These are phyloP conservation scores for Linurgus olivaceus DNA, from an alignment of 2,797 vertebrate species.

Conservation along the genomic window DNA sequence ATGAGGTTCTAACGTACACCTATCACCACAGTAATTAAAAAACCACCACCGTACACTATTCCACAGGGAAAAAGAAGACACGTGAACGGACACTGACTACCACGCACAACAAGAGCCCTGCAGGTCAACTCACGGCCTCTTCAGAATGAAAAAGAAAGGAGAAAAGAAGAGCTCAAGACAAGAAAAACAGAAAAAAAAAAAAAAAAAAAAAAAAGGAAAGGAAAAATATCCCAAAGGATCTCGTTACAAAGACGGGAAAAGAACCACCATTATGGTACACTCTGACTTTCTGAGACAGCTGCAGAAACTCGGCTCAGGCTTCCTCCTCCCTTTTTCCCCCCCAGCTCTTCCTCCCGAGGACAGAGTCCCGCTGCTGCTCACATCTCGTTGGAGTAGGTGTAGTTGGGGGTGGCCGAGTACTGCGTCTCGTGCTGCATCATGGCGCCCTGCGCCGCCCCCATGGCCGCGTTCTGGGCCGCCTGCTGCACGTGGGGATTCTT, in stretches of 20 bases:
- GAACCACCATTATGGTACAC: constrained; percentile 24
- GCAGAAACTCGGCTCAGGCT: constrained; percentile 46
- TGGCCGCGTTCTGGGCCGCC: constrained; percentile 88
- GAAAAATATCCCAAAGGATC: background rate
- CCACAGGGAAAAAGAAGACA: constrained; percentile 64
- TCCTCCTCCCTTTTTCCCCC: background rate
- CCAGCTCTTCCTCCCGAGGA: constrained; percentile 15
- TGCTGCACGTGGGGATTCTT: constrained; percentile 95
- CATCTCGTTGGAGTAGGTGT: constrained; percentile 96
- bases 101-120: constrained; percentile 45
- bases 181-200: background rate
- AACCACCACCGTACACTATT: constrained; percentile 62
- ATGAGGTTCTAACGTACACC: constrained; percentile 67
- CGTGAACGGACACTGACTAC: constrained; percentile 12
- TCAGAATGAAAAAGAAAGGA: background rate
- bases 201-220: background rate
- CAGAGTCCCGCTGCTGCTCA: constrained; percentile 72
- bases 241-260: constrained; percentile 43
- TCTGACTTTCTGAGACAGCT: constrained; percentile 32
- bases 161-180: background rate
- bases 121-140: constrained; percentile 35
- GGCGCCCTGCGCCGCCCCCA: constrained; percentile 86
- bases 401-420: constrained; percentile 91
- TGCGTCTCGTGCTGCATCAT: constrained; percentile 84
- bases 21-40: constrained; percentile 73